These are phyloP conservation scores for Pardosa pseudoannulata DNA, from an alignment of 2,888 invertebrate genomes.

Conservation along the genomic window DNA sequence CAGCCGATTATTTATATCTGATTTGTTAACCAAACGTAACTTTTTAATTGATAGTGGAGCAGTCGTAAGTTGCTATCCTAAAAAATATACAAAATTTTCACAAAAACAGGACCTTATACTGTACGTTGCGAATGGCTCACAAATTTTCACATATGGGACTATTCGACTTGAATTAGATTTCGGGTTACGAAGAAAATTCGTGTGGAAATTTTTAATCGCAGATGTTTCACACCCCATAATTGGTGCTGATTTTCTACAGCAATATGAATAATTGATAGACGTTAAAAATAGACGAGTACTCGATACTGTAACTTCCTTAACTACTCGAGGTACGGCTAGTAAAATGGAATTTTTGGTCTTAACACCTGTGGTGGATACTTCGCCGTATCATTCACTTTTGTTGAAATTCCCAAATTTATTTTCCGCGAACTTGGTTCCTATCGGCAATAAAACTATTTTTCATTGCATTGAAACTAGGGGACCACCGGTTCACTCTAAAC, in stretches of 20 bases:
- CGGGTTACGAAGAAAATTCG: background rate
- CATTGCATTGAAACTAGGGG: slow-evolving; percentile 20
- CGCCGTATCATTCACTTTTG: background rate
- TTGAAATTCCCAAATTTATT: no score
- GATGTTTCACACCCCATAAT: background rate
- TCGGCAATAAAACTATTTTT: background rate
- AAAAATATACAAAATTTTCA: no score
- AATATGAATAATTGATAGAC: background rate
- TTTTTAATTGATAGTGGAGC: background rate
- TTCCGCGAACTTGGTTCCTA: background rate
- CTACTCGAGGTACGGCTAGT: background rate
- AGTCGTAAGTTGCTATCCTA: background rate
- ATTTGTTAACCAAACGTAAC: background rate
- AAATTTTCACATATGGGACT: background rate
- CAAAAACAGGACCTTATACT: no score
- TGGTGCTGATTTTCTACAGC: background rate
- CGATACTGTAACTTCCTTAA: background rate
- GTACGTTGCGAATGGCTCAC: no score
- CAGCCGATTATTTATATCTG: no score
- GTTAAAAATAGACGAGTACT: background rate
- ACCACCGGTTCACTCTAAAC: slow-evolving; percentile 24
- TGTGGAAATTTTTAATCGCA: background rate
- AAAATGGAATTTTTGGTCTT: no score
- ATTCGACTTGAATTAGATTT: background rate
- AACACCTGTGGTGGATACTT: no score